Percentiles rank a stretch among this genome's conserved stretches.
These are phyloP conservation scores for Drosophila yakuba DNA, from an alignment of 1,140 invertebrate genomes.

Conservation along the genomic window DNA sequence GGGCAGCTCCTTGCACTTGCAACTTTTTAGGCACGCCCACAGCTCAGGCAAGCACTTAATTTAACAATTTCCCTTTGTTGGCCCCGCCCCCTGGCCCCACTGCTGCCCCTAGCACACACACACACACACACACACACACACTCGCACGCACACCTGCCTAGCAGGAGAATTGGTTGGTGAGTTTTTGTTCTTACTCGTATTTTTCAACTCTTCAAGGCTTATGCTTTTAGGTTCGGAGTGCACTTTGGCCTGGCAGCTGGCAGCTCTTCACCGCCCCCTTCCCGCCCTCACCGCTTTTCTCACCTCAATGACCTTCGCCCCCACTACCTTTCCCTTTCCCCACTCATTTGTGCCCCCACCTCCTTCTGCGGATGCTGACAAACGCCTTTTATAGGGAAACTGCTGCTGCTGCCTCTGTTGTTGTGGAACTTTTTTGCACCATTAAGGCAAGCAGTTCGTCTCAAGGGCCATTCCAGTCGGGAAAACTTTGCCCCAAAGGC, in stretches of 20 bases:
- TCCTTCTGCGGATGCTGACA: constrained; percentile 21
- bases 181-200: constrained; percentile 6
- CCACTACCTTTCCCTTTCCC: no score
- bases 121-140: constrained; percentile 1
- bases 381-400: constrained; percentile 58
- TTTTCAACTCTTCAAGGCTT: constrained; percentile 55
- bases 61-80: constrained; percentile 75
- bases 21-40: constrained; percentile 54
- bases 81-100: background rate
- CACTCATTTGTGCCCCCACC: background rate
- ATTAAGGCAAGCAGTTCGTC: constrained; percentile 71
- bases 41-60: constrained; percentile 64
- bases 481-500: constrained; percentile 37
- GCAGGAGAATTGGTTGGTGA: constrained; percentile 19
- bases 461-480: constrained; percentile 49
- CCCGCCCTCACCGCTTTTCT: constrained; percentile 24
- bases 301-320: constrained; percentile 24
- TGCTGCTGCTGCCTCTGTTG: constrained; percentile 12
- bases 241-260: constrained; percentile 69
- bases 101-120: background rate
- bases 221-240: constrained; percentile 78
- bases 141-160: constrained; percentile 14
- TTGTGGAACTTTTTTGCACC: constrained; percentile 54
- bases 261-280: no score
- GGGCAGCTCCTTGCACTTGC: constrained; percentile 46